A percentile compares a stretch with the other conserved stretches of the same genome.
Conservation (phyloP, 2,888 invertebrate genomes). For the Cosmorhoe ocellata region DNA sequence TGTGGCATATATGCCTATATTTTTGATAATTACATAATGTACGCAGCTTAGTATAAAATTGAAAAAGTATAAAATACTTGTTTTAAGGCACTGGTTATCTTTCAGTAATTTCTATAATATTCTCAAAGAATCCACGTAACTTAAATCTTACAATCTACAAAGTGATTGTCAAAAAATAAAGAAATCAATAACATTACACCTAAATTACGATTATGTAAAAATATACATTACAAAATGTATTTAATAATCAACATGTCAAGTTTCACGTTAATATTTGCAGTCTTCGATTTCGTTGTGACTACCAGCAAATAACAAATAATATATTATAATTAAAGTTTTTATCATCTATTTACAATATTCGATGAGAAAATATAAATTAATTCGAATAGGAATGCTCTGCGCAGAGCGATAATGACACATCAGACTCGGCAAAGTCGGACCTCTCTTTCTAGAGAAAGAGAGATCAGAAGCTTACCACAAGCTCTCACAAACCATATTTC, state of each 20-base stretch:
- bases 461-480: background rate
- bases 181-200: slow-evolving; percentile 62
- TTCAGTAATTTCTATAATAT: slow-evolving; percentile 25
- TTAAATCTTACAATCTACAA: slow-evolving; percentile 47
- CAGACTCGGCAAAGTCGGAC: slow-evolving; percentile 14
- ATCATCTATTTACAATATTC: slow-evolving; percentile 76
- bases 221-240: slow-evolving; percentile 45
- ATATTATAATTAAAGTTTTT: slow-evolving; percentile 36
- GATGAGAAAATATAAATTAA: slow-evolving; percentile 59
- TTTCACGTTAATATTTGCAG: slow-evolving; percentile 66
- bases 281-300: slow-evolving; percentile 82
- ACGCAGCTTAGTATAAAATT: no score
- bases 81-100: slow-evolving; percentile 3
- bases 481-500: no score
- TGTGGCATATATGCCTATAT: background rate
- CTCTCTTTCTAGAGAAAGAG: slow-evolving; percentile 14
- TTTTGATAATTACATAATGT: background rate
- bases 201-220: slow-evolving; percentile 65
- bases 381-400: slow-evolving; percentile 71
- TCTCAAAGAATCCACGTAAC: slow-evolving; percentile 31
- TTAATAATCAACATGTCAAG: slow-evolving; percentile 57
- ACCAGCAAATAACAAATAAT: slow-evolving; percentile 63
- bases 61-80: slow-evolving; percentile 6
- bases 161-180: slow-evolving; percentile 76
- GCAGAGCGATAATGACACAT: slow-evolving; percentile 52